Conservation (phyloP, 2,797 vertebrate species). For the Lerista edwardsae region DNA sequence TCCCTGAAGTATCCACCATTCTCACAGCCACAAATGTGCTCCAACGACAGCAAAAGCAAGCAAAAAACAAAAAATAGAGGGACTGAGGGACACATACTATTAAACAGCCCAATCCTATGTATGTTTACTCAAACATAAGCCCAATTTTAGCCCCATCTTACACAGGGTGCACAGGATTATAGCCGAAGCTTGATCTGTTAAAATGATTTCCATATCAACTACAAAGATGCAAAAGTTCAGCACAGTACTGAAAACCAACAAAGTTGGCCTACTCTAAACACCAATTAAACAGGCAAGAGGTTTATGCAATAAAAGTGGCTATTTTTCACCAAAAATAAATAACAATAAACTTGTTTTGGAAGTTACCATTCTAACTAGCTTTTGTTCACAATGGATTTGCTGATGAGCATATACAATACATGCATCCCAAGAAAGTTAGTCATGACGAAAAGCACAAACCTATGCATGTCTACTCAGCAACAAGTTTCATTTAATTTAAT, state of each 20-base stretch:
- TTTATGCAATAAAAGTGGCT: not conserved
- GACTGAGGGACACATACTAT: not conserved
- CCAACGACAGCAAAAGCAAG: not conserved
- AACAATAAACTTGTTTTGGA: not conserved
- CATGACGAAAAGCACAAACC: too few relatives aligned
- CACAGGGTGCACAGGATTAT: not conserved
- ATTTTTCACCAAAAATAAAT: not conserved
- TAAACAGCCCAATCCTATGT: not conserved
- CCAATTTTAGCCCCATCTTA: not conserved
- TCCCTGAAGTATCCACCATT: not conserved
- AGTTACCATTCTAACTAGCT: not conserved
- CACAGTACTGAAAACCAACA: not conserved
- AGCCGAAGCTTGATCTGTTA: not conserved
- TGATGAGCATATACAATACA: not conserved
- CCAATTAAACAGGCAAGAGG: not conserved
- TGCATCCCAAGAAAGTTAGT: too few relatives aligned
- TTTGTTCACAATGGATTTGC: not conserved
- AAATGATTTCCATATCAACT: not conserved
- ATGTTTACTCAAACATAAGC: too few relatives aligned
- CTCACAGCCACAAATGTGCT: not conserved
- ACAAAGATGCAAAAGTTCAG: not conserved
- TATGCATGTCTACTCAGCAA: too few relatives aligned
- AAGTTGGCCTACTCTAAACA: not conserved
- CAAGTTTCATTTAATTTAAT: too few relatives aligned
- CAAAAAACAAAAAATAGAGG: not conserved